Evolutionary conservation across 2,113 vertebrate species (phyloP), one percentile per base, ranked within the genome.

Genomic region (Lagopus leucura): DNA sequence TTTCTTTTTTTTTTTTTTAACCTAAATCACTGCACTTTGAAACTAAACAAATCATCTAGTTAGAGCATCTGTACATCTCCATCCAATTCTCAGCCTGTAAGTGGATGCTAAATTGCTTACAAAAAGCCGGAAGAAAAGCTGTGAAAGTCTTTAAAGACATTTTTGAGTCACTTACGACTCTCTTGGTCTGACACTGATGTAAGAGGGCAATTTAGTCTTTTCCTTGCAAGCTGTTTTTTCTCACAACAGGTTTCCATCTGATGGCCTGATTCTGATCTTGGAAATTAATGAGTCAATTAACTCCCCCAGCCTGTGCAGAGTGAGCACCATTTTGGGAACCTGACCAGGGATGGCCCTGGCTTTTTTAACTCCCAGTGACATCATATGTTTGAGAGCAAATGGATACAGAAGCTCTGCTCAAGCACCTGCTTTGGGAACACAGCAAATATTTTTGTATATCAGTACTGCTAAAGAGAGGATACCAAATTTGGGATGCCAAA

Each of bases 31-130:
- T 21, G 30, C 48, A 45, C 89, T 97, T 86, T 89, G 85, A 89
- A 92, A 93, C n/a, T 95, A 96, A 85, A 91, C 88, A 93, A 88
- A 58, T 82, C 12, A 45, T 88, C 94, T 94, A 13, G 94, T 96
- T 95, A 92, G 91, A 94, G 73, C 91, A 81, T 83, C 84, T 84
- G 11, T 90, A 66, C 32, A 83, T 38, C 73, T 55, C 28, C 85
- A 84, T 42, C 57, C 54, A 54, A 22, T 64, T 48, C 34, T 80
- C 38, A 87, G 55, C 42, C 18, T 84, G 32, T 57, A 86, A 92
- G 60, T 43, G 45, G 83, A 82, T 92, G 86, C 45, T 54, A 94
- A 95, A 95, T 87, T 90, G 77, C 86, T 82, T 82, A 43, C 67
- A 61, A 82, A 90, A 84, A 89, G 43, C 83, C 12, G 4, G 50